phyloP scores from a whole-genome alignment of 2,888 invertebrate genomes.

The Cataglyphis livida region DNA sequence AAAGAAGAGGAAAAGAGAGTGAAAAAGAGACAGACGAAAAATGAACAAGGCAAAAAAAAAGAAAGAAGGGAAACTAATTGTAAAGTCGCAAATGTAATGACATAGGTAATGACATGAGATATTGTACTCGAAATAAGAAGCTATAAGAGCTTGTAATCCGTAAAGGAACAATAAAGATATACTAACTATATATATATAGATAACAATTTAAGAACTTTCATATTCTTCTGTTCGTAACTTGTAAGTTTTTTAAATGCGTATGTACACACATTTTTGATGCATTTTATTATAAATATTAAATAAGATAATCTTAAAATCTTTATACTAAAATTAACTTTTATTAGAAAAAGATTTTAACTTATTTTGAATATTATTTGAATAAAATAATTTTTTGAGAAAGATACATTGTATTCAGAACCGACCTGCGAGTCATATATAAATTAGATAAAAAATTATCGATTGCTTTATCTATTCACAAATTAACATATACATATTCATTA shows the following conservation, averaged over 20 bases:
- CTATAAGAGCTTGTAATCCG: too few species aligned
- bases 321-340: neutral
- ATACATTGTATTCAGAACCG: neutral
- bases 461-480: neutral
- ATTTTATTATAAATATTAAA: neutral
- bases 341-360: neutral
- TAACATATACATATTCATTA: neutral
- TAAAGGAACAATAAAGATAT: too few species aligned
- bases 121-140: too few species aligned
- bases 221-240: neutral
- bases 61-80: too few species aligned
- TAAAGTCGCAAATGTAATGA: too few species aligned
- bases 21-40: too few species aligned
- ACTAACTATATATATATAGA: too few species aligned
- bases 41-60: too few species aligned
- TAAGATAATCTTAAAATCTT: neutral
- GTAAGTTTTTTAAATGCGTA: neutral
- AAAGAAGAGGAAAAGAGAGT: too few species aligned
- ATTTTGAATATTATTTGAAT: neutral
- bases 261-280: neutral
- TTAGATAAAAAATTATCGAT: neutral
- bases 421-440: too few species aligned
- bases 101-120: too few species aligned
- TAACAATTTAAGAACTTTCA: neutral
- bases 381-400: neutral